Base-by-base conservation (phyloP, 92 coral and sea anemone species). In the Epizoanthus rinbou region DNA sequence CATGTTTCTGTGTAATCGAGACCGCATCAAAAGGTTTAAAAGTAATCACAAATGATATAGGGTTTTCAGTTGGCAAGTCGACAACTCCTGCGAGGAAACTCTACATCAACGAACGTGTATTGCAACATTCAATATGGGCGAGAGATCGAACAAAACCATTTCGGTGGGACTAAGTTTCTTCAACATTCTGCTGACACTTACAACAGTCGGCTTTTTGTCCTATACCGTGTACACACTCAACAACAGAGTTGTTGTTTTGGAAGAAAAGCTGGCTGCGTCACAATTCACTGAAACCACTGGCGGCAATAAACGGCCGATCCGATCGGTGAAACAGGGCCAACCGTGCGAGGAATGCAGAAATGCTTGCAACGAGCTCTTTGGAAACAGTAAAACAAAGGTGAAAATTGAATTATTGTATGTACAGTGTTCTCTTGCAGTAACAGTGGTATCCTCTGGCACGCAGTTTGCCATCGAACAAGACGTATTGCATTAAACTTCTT, bases 151-250 rank as follows among this genome's bases (percentile, higher is more conserved):
- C 43, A 3, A 37, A 37, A 37, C 43, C 43, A 6, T 37, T 3
- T 37, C 43, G 43, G 43, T 37, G 43, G 43, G 43, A 6, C 43
- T 76, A 52, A 76, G 81, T 57, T n/a, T 53, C n/a, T 59, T 76
- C 11, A 76, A 76, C 57, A 35, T 76, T 37, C 81, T 76, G 33
- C 22, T 76, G 4, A 76, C 81, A n/a, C 37, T 76, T 2, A 28
- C 6, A 17, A 60, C 81, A 18, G 45, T 76, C 17, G 69, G 54
- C 1, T 76, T 37, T 76, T 19, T 76, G 41, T 47, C 50, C 7
- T 76, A 76, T 16, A 33, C 81, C 0, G 81, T 76, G 25, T 76
- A 59, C 28, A 28, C 37, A 31, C 69, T 76, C 16, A 76, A 76
- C 57, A 59, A 18, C 5, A 53, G 81, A 10, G 81, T 76, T 5